Base-by-base conservation (phyloP, 1,140 invertebrate species). In the Holcopasites calliopsidis region DNA sequence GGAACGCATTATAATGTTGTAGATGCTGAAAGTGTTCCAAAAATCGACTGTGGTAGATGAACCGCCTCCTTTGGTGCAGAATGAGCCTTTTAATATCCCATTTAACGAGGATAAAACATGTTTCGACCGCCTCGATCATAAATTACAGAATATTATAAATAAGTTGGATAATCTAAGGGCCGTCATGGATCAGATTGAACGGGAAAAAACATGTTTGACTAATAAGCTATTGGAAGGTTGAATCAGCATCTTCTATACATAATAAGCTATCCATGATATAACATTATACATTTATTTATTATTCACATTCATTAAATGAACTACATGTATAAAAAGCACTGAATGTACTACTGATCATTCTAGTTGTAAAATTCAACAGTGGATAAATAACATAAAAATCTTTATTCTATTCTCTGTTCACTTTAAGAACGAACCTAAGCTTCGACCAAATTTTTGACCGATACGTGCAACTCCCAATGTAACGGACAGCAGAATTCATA, bases 91-190 rank as follows among this genome's bases (percentile, higher is more conserved):
- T 13, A 26, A 77, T 55, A 13, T 50, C 13, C 18, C 72, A 1
- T 13, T 61, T 42, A 71, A 52, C 21, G 62, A 77, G 58, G 26
- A 61, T 21, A 52, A 33, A 44, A 26, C 35, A 33, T 31, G 49
- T 31, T 35, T 68, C 8, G 21, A 84, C n/a, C 40, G 18, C 7
- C 42, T 57, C 3, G 84, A 83, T 52, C 31, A 28, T 26, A 79
- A 80, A 35, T 31, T 85, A 2, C 49, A 71, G 58, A 18, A 31
- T 16, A 82, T 84, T 40, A 70, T 62, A 31, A 62, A 73, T 6
- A 85, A 82, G 58, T 65, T 88, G 11, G 54, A 87, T 42, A 82
- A 88, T 55, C 74, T 88, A 18, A 82, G 80, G 38, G 52, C 60
- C 33, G 62, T 70, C 11, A 18, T 71, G n/a, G 70, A 86, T 23